Percentiles rank a stretch among this genome's conserved stretches.
Evolutionary conservation across 2,888 invertebrate species (phyloP).

Genomic region (Ormyrus pomaceus): DNA sequence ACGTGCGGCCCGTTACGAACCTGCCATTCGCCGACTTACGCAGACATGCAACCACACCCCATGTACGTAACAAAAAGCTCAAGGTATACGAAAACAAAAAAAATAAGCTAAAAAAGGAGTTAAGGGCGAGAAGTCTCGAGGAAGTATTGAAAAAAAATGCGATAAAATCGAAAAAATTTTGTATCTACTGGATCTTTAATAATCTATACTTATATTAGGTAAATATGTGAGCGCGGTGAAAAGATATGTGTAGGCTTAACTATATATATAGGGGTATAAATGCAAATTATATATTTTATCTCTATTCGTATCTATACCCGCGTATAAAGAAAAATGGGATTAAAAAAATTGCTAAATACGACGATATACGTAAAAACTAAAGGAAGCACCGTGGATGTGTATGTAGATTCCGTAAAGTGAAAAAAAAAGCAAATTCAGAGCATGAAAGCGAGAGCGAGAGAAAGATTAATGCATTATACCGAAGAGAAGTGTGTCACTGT

Average conservation of each 20-base stretch:
- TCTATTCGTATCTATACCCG: constrained; percentile 70
- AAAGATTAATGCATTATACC: constrained; percentile 30
- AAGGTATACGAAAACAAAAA: constrained; percentile 32
- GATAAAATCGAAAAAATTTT: constrained; percentile 57
- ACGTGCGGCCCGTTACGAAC: constrained; percentile 53
- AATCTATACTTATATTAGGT: constrained; percentile 60
- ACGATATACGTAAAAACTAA: constrained; percentile 48
- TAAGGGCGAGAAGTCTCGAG: constrained; percentile 5
- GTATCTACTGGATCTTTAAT: constrained; percentile 60
- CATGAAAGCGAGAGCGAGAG: constrained; percentile 59
- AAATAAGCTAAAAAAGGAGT: not conserved
- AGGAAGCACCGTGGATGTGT: constrained; percentile 64
- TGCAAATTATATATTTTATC: constrained; percentile 73
- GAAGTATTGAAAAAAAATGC: constrained; percentile 37
- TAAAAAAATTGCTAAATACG: constrained; percentile 38
- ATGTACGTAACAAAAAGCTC: constrained; percentile 33
- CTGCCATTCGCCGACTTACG: constrained; percentile 15
- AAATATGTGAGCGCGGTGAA: constrained; percentile 57
- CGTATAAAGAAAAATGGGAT: constrained; percentile 62
- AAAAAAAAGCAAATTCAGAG: constrained; percentile 49
- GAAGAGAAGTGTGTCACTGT: constrained; percentile 61
- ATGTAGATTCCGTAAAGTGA: constrained; percentile 64
- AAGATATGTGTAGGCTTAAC: constrained; percentile 61
- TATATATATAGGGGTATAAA: constrained; percentile 61
- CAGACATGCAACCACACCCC: constrained; percentile 1